Evolutionary conservation across 2,888 invertebrate genomes (phyloP), one percentile per base, ranked within the genome.

Genomic region (Drosophila barbarae): DNA sequence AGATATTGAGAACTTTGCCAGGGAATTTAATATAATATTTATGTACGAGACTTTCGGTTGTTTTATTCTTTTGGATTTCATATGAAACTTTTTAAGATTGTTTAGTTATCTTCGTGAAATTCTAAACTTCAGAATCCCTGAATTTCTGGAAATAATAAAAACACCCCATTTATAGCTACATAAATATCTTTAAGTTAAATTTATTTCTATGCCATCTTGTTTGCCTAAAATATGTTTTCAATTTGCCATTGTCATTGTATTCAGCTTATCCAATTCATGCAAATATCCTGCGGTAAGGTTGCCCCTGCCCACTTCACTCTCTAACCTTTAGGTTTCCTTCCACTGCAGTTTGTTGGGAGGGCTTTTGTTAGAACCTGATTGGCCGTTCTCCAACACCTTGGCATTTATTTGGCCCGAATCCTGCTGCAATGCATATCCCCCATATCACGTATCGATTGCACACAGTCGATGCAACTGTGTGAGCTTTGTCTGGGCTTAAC

Each of bases 341-440:
- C 28, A 6, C 28, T 28, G 5, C 10, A n/a, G 12, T 23, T 36
- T n/a, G 12, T 30, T 34, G 15, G 30, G 26, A 69, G 26, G 67
- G 49, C 39, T 30, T 56, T 67, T 47, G 32, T 47, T 21, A 26
- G 23, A 26, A 15, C n/a, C 12, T 15, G 44, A 63, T 51, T 60
- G 65, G 35, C 54, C 34, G 21, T 52, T 49, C 38, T 44, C 58
- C 42, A 53, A 69, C 68, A 69, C 68, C 68, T 68, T 52, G 35
- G 36, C 50, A 54, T 32, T 50, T 55, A 42, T 21, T 15, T 32
- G 9, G 26, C 9, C 28, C 34, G 41, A n/a, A 9, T 46, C 44
- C 30, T 38, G 12, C 30, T 13, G 41, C 28, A 30, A 12, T 10
- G 7, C 15, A 15, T 15, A 21, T 30, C 30, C 21, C 9, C 23